These are phyloP conservation scores for Bombus superbus DNA, from an alignment of 1,140 invertebrate species.

Conservation along the genomic window DNA sequence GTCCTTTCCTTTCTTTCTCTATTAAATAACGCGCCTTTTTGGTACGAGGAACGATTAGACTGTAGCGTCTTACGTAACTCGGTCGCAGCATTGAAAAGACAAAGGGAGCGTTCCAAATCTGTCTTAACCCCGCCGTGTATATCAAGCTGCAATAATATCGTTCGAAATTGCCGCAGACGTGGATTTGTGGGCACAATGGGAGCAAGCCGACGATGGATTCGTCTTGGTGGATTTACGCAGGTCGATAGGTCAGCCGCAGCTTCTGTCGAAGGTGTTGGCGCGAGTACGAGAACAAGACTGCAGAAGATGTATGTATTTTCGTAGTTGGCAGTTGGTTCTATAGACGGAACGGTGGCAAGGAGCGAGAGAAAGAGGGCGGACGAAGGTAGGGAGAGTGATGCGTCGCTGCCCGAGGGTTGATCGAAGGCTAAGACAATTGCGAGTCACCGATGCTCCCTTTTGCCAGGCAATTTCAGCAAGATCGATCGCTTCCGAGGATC, in stretches of 20 bases:
- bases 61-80: too few species aligned
- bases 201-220: too few species aligned
- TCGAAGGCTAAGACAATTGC: conserved; percentile 54
- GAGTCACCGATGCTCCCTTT: conserved; percentile 25
- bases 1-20: too few species aligned
- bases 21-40: too few species aligned
- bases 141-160: not conserved
- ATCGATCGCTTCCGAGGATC: conserved; percentile 58
- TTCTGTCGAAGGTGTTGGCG: conserved; percentile 1
- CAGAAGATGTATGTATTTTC: conserved; percentile 52
- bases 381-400: not conserved
- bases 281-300: not conserved
- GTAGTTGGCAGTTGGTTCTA: not conserved
- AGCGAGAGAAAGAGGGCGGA: not conserved
- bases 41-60: too few species aligned
- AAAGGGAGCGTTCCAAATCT: too few species aligned
- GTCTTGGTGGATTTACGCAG: conserved; percentile 26
- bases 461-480: conserved; percentile 52
- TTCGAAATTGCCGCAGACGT: too few species aligned
- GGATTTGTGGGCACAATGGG: not conserved
- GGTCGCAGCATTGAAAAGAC: too few species aligned
- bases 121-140: too few species aligned
- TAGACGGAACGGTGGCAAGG: not conserved
- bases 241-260: conserved; percentile 13
- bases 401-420: conserved; percentile 12